Evolutionary conservation across 1,140 invertebrate species (phyloP).

Genomic region (Brachionus paranguensis): DNA sequence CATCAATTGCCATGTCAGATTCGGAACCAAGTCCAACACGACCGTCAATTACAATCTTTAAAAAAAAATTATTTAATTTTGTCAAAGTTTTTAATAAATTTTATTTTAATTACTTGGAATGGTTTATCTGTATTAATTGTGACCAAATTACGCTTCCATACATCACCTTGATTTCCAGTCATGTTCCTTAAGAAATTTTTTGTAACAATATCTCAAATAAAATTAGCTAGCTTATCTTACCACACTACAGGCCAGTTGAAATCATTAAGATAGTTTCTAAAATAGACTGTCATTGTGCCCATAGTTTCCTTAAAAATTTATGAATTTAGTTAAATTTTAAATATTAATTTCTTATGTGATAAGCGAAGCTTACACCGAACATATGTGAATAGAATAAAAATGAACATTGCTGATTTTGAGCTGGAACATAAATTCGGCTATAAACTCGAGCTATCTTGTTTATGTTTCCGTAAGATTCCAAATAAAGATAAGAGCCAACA

Average conservation of each 20-base stretch:
- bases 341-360: neutral
- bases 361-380: slow-evolving; percentile 9
- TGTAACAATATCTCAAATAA: neutral
- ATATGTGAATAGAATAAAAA: slow-evolving; percentile 41
- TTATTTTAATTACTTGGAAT: neutral
- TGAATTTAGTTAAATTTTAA: neutral
- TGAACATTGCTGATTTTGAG: neutral
- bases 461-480: slow-evolving; percentile 43
- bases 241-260: neutral
- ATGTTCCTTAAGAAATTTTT: neutral
- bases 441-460: slow-evolving; percentile 45
- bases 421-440: slow-evolving; percentile 43
- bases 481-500: slow-evolving; percentile 36
- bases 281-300: neutral
- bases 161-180: slow-evolving; percentile 24
- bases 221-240: neutral
- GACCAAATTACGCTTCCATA: neutral
- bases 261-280: slow-evolving; percentile 1
- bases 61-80: neutral
- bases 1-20: slow-evolving; percentile 37
- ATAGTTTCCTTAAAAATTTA: neutral
- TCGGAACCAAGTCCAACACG: neutral
- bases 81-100: neutral
- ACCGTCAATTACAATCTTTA: slow-evolving; percentile 17
- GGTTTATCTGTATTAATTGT: neutral